Percentiles rank a stretch among this genome's conserved stretches.
phyloP scores from a whole-genome alignment of 2,797 vertebrate genomes.

The Eulemur albifrons region DNA sequence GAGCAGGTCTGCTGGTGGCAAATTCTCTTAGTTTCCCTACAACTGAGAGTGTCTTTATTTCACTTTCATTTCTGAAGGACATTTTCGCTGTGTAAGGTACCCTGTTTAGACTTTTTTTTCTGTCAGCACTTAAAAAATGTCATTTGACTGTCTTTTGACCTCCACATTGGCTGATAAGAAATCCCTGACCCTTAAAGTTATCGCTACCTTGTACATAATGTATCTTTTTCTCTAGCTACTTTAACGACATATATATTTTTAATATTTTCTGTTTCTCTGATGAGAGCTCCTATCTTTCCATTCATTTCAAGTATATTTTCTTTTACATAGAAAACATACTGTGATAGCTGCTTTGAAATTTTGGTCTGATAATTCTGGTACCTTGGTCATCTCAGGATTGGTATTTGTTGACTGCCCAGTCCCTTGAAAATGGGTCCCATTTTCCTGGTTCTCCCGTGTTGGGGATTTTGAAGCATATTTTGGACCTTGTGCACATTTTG shows the following conservation, averaged over 20 bases:
- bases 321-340: not conserved
- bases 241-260: not conserved
- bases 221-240: not conserved
- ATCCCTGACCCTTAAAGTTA: not conserved
- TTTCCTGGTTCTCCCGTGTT: not conserved
- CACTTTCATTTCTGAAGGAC: not conserved
- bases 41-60: not conserved
- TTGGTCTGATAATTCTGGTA: not conserved
- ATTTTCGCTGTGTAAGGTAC: not conserved
- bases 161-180: not conserved
- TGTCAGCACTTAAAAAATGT: not conserved
- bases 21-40: not conserved
- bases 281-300: not conserved
- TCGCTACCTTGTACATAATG: not conserved
- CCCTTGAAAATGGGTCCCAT: not conserved
- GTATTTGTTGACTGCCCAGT: not conserved
- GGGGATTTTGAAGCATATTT: not conserved
- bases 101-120: not conserved
- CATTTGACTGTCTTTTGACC: not conserved
- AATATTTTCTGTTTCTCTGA: not conserved
- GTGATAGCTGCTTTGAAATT: not conserved
- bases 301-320: not conserved
- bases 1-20: not conserved
- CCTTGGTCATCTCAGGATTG: not conserved
- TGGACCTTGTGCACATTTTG: not conserved